Evolutionary conservation across 64 coral and sea anemone genomes (phyloP).

Genomic region (Cladopsammia gracilis): DNA sequence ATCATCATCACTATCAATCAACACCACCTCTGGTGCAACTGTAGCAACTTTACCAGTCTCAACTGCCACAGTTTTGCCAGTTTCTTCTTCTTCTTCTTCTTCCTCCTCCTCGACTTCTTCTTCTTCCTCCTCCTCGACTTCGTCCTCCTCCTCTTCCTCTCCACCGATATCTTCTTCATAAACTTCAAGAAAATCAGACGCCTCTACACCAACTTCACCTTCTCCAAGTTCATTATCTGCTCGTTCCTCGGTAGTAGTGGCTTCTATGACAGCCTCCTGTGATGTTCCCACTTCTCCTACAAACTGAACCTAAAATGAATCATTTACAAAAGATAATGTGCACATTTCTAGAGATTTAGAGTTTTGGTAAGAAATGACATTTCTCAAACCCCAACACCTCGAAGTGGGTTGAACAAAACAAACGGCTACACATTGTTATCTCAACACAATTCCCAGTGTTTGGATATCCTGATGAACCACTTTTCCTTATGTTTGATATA

Average conservation of each 20-base stretch:
- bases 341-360: too few relatives aligned
- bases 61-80: background rate
- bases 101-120: conserved; percentile 34
- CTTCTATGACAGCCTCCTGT: conserved; percentile 24
- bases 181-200: conserved; percentile 8
- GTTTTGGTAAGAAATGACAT: too few relatives aligned
- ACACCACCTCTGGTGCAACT: conserved; percentile 58
- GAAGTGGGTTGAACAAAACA: too few relatives aligned
- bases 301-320: background rate
- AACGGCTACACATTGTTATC: too few relatives aligned
- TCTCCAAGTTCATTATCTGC: conserved; percentile 15
- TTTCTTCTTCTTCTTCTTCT: conserved; percentile 39
- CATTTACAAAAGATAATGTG: background rate
- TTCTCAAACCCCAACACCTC: too few relatives aligned
- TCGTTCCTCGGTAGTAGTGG: background rate
- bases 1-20: conserved; percentile 54
- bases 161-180: background rate
- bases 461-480: too few relatives aligned
- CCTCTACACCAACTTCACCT: conserved; percentile 31
- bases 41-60: background rate
- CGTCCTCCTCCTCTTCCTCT: conserved; percentile 14
- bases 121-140: conserved; percentile 16
- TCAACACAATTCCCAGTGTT: too few relatives aligned
- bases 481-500: too few relatives aligned
- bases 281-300: conserved; percentile 48